These are phyloP conservation scores for Eupithecia insigniata DNA, from an alignment of 2,888 invertebrate genomes.

Conservation along the genomic window DNA sequence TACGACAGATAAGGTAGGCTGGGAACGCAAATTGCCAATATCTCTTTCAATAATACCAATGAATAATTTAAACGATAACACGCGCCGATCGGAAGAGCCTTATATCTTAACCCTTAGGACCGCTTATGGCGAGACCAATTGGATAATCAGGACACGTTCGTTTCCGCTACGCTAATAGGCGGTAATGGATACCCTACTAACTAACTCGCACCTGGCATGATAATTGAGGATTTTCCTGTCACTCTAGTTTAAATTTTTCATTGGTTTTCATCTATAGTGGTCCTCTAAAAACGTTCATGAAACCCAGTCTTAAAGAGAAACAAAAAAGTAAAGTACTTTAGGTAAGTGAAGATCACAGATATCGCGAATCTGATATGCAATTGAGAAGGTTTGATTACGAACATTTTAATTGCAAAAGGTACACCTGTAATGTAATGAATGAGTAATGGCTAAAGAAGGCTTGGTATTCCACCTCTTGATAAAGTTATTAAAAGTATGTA, in stretches of 20 bases:
- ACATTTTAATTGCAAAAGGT: background rate
- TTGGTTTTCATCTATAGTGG: constrained; percentile 14
- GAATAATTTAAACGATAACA: constrained; percentile 58
- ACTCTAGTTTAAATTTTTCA: constrained; percentile 49
- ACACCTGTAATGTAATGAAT: too few species aligned
- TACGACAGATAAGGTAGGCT: constrained; percentile 35
- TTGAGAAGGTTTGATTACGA: constrained; percentile 9
- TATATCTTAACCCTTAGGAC: constrained; percentile 53
- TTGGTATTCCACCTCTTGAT: background rate
- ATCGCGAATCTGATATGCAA: constrained; percentile 3
- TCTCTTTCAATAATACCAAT: constrained; percentile 37
- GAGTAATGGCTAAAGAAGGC: background rate
- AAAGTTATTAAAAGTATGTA: background rate
- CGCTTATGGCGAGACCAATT: constrained; percentile 51
- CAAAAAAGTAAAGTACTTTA: background rate
- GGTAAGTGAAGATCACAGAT: background rate
- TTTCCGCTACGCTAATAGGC: constrained; percentile 68
- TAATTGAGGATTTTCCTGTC: constrained; percentile 57
- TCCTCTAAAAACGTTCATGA: background rate
- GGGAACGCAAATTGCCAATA: constrained; percentile 39
- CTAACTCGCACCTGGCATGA: constrained; percentile 64
- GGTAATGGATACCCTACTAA: constrained; percentile 62
- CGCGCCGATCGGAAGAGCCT: constrained; percentile 49
- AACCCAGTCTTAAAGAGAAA: background rate
- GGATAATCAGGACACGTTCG: constrained; percentile 68